Evolutionary conservation across 2,888 invertebrate species (phyloP).

Genomic region (Calameuta idolon): DNA sequence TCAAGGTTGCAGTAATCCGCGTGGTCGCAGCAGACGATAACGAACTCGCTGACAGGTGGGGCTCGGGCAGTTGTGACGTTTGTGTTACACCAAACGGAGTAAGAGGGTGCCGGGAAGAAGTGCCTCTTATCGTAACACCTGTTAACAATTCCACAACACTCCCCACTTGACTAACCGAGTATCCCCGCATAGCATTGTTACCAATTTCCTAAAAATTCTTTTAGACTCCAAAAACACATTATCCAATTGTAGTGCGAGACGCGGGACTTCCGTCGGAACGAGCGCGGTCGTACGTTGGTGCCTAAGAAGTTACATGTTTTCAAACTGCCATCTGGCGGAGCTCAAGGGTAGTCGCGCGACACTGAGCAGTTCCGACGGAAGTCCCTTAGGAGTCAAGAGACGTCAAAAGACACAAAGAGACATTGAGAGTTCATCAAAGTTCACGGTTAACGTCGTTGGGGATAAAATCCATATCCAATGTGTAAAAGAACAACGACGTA

Average conservation of each 20-base stretch:
- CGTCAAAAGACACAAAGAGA: background rate
- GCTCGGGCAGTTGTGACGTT: constrained; percentile 50
- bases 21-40: constrained; percentile 84
- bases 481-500: background rate
- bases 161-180: constrained; percentile 17
- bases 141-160: constrained; percentile 51
- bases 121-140: constrained; percentile 64
- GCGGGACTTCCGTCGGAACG: background rate
- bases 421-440: background rate
- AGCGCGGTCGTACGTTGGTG: background rate
- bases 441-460: background rate
- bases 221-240: background rate
- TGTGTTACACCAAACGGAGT: constrained; percentile 60
- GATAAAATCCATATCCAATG: background rate
- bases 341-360: background rate
- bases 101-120: constrained; percentile 61
- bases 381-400: background rate
- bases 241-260: background rate
- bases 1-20: constrained; percentile 80
- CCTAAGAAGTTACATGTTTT: background rate
- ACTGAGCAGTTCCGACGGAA: background rate
- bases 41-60: constrained; percentile 73
- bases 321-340: background rate
- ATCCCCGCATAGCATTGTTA: background rate
- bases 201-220: background rate